Evolutionary conservation across 2,888 invertebrate genomes (phyloP).

Genomic region (Zygothrica quintamaculata): DNA sequence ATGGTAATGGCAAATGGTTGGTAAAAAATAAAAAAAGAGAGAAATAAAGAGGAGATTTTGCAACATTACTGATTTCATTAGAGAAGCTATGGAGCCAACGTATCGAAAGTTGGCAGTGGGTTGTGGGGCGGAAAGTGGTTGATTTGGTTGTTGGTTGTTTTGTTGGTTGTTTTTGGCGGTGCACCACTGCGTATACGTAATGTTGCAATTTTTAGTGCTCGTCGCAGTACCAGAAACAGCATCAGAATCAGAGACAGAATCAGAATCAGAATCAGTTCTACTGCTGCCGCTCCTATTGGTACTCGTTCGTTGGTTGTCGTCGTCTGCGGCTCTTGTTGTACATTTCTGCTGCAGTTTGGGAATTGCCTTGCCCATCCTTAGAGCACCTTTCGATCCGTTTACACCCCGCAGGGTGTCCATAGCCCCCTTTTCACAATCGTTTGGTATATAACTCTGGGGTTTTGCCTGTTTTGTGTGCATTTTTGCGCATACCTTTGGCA

Average conservation of each 20-base stretch:
- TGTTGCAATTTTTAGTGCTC: slow-evolving; percentile 72
- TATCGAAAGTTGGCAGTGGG: slow-evolving; percentile 22
- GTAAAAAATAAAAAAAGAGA: background rate
- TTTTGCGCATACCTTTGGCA: slow-evolving; percentile 80
- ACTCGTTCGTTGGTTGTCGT: slow-evolving; percentile 41
- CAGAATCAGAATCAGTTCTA: no score
- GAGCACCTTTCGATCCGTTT: slow-evolving; percentile 2
- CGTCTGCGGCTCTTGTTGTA: slow-evolving; percentile 77
- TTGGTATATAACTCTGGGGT: slow-evolving; percentile 9
- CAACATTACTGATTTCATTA: slow-evolving; percentile 67
- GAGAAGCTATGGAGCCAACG: slow-evolving; percentile 45
- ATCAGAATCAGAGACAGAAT: no score
- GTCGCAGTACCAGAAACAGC: slow-evolving; percentile 42
- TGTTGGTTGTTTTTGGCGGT: slow-evolving; percentile 61
- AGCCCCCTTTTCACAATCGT: background rate
- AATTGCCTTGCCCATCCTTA: slow-evolving; percentile 59
- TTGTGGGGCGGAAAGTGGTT: slow-evolving; percentile 9
- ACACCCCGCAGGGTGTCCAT: background rate
- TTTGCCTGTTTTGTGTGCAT: slow-evolving; percentile 66
- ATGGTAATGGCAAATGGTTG: background rate
- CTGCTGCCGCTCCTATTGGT: background rate
- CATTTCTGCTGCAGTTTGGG: slow-evolving; percentile 80
- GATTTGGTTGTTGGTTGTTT: slow-evolving; percentile 35
- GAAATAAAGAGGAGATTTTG: slow-evolving; percentile 33
- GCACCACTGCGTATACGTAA: slow-evolving; percentile 80